Evolutionary conservation across 2,113 vertebrate genomes (phyloP).

Genomic region (Plecotus auritus): DNA sequence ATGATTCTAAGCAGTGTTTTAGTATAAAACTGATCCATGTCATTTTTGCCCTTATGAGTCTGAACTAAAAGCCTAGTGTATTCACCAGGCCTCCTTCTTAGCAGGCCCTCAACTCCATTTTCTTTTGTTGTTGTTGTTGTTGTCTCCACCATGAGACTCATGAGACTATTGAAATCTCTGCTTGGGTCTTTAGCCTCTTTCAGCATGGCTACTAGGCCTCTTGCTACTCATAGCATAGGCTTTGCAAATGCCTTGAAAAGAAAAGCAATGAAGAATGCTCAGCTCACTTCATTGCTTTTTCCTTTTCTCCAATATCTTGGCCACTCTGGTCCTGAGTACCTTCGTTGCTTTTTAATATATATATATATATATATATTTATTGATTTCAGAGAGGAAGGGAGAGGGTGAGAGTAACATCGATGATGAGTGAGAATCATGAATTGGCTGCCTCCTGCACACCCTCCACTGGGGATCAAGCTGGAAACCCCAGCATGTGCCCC

Average conservation of each 20-base stretch:
- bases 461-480: no score
- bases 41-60: not conserved
- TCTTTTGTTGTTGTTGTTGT: not conserved
- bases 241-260: not conserved
- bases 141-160: not conserved
- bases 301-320: not conserved
- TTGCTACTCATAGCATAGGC: not conserved
- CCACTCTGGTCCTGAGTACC: not conserved
- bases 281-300: not conserved
- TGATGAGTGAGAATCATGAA: no score
- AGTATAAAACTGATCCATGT: not conserved
- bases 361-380: no score
- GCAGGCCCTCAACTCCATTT: not conserved
- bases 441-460: no score
- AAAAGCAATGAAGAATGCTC: not conserved
- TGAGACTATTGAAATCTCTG: not conserved
- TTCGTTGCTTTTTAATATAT: not conserved
- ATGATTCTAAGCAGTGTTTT: not conserved
- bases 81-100: not conserved
- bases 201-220: not conserved
- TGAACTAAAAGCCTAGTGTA: not conserved
- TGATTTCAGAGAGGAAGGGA: no score
- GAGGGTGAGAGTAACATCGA: no score
- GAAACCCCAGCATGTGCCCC: no score
- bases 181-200: not conserved